phyloP scores from a whole-genome alignment of 2,113 vertebrate genomes.

The Pogonocichla stellata region DNA sequence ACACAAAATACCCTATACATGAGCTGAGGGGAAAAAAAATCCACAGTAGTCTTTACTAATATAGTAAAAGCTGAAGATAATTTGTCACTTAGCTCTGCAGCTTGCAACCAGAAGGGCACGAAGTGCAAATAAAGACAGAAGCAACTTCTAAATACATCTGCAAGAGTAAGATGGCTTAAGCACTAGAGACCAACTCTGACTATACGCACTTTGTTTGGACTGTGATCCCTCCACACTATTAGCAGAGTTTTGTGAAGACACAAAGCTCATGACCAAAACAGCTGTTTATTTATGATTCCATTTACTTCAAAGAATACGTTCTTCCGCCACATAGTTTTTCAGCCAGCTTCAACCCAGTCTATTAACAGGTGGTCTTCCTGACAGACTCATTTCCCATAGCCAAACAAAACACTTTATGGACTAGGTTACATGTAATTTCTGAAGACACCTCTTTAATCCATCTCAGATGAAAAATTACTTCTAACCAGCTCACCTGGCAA shows the following conservation, averaged over 20 bases:
- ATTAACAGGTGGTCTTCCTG: background rate
- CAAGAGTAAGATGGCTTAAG: background rate
- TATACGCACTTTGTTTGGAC: background rate
- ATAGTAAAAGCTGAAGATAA: background rate
- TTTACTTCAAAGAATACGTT: background rate
- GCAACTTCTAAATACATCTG: background rate
- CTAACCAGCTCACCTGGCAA: background rate
- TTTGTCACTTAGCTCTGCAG: background rate
- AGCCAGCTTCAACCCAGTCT: background rate
- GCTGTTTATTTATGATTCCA: background rate
- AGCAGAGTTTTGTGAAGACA: background rate
- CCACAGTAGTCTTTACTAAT: background rate
- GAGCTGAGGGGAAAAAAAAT: background rate
- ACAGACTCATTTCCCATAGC: background rate
- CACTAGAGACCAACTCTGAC: background rate
- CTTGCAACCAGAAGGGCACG: background rate
- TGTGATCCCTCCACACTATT: fast-evolving
- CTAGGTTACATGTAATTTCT: background rate
- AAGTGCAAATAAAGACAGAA: background rate
- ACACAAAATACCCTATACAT: background rate
- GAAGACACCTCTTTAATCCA: background rate
- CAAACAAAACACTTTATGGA: background rate
- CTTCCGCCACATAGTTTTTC: background rate
- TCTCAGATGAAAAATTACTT: background rate
- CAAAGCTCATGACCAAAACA: background rate